These are phyloP conservation scores for Sycobia sp. DNA, from an alignment of 1,140 invertebrate species.

Conservation along the genomic window DNA sequence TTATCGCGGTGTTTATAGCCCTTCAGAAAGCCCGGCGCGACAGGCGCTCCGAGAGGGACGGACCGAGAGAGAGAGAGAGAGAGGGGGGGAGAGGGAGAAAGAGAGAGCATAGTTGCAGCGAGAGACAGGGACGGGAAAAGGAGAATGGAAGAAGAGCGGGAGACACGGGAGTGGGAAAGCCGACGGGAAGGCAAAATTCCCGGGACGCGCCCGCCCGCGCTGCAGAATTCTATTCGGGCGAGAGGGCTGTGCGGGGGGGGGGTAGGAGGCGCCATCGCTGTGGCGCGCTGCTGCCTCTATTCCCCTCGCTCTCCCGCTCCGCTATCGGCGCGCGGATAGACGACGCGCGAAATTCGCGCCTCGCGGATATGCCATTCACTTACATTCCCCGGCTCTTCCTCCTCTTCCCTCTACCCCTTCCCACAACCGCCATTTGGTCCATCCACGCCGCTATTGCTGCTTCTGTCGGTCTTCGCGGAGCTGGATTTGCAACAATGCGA, in stretches of 20 bases:
- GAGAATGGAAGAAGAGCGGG: no score
- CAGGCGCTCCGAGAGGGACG: not conserved
- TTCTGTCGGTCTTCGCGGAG: not conserved
- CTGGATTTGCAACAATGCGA: not conserved
- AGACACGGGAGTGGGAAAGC: no score
- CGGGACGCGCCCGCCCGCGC: conserved; percentile 12
- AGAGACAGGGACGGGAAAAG: no score
- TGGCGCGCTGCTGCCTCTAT: no score
- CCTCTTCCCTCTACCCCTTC: not conserved
- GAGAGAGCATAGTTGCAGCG: no score
- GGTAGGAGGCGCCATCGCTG: no score
- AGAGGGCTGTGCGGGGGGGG: not conserved
- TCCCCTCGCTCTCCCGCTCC: no score
- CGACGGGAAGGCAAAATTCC: conserved; percentile 2
- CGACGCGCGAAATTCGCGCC: conserved; percentile 16
- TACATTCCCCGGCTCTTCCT: not conserved
- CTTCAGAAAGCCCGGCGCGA: not conserved
- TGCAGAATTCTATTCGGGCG: conserved; percentile 10
- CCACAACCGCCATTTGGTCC: no score
- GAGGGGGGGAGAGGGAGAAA: not conserved
- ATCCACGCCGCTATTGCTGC: no score
- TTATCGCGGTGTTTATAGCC: conserved; percentile 31
- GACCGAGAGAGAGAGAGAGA: not conserved
- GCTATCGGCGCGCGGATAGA: not conserved
- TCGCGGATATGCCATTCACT: not conserved